Percentiles rank a stretch among this genome's conserved stretches.
Conservation (phyloP, 23 tunicate genomes). For the Corella eumyota region DNA sequence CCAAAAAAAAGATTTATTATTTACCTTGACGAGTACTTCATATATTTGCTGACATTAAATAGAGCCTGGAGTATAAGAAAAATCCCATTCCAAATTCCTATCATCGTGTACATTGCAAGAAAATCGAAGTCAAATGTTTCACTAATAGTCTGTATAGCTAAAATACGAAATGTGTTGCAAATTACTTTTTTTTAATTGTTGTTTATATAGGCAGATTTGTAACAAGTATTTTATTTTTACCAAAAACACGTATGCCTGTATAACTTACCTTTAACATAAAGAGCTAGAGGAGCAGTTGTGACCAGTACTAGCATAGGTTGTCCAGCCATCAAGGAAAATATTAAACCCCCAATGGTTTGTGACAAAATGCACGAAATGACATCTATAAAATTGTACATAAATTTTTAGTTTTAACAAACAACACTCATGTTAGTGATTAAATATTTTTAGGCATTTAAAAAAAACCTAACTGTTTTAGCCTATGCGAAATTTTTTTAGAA, state of each 20-base stretch:
- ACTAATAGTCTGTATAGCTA: conserved; percentile 62
- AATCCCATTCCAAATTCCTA: conserved; percentile 75
- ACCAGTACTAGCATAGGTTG: conserved; percentile 84
- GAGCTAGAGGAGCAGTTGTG: conserved; percentile 95
- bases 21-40: conserved; percentile 96
- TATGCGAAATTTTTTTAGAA: too few relatives aligned
- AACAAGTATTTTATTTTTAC: too few relatives aligned
- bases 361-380: conserved; percentile 75
- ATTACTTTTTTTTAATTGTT: too few relatives aligned
- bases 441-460: too few relatives aligned
- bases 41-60: conserved; percentile 67
- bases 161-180: too few relatives aligned
- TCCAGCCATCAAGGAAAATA: conserved; percentile 69
- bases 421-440: too few relatives aligned
- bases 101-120: conserved; percentile 81
- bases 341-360: conserved; percentile 78
- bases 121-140: conserved; percentile 34
- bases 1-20: too few relatives aligned
- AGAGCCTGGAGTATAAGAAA: conserved; percentile 56
- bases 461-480: too few relatives aligned
- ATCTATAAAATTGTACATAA: too few relatives aligned
- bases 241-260: too few relatives aligned
- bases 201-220: too few relatives aligned
- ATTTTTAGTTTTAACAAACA: too few relatives aligned
- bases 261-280: conserved; percentile 79